A percentile compares a stretch with the other conserved stretches of the same genome.
Conservation (phyloP, 2,113 vertebrate species). For the Cacatua alba region DNA sequence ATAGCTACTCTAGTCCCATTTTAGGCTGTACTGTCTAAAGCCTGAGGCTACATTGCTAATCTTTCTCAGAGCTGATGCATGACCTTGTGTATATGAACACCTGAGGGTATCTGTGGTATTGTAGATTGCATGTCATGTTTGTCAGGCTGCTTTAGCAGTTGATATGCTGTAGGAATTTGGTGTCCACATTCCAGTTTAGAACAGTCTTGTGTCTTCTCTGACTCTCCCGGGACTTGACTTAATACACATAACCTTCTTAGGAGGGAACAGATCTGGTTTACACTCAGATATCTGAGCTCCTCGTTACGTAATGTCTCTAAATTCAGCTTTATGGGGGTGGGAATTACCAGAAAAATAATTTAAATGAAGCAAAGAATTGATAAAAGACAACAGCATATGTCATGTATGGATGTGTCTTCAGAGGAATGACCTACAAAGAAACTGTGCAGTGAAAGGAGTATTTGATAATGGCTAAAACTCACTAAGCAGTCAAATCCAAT, state of each 20-base stretch:
- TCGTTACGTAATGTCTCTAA: neutral
- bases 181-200: neutral
- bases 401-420: neutral
- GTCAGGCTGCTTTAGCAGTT: neutral
- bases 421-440: neutral
- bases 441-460: neutral
- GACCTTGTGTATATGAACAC: neutral
- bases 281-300: neutral
- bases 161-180: accelerated
- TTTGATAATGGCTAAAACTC: conserved; percentile 10
- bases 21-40: neutral
- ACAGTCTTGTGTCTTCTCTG: neutral
- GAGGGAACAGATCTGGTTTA: neutral
- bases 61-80: neutral
- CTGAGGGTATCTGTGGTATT: neutral
- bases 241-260: neutral
- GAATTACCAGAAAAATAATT: neutral
- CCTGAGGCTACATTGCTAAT: neutral
- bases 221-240: neutral
- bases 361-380: neutral
- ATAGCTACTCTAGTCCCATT: neutral
- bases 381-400: neutral
- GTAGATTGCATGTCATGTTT: neutral
- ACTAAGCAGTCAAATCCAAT: neutral
- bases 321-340: neutral